A percentile compares a stretch with the other conserved stretches of the same genome.
phyloP scores from a whole-genome alignment of 2,113 vertebrate species.

The Hyperopisus bebe region DNA sequence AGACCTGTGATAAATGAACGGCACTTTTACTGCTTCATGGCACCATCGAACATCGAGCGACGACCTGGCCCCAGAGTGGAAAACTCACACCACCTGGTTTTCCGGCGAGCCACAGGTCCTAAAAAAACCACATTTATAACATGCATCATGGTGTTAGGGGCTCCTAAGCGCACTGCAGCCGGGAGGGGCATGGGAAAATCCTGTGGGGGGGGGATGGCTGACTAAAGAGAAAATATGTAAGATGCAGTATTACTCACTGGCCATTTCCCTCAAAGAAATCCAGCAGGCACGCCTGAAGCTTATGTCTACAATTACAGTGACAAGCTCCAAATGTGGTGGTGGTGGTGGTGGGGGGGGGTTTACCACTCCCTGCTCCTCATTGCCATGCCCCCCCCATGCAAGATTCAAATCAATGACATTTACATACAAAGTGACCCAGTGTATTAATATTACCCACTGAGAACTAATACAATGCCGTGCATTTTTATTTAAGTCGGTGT shows the following conservation, averaged over 20 bases:
- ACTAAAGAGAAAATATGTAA: slow-evolving; percentile 62
- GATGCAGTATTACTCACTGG: slow-evolving; percentile 57
- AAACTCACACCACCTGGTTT: slow-evolving; percentile 59
- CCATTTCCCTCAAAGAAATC: slow-evolving; percentile 71
- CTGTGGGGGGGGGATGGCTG: slow-evolving; percentile 25
- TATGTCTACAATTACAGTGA: slow-evolving; percentile 69
- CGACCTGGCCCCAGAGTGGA: slow-evolving; percentile 86
- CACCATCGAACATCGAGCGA: slow-evolving; percentile 99
- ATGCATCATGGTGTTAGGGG: slow-evolving; percentile 32
- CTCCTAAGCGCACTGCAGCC: neutral
- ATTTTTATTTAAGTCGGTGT: neutral
- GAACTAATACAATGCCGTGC: neutral
- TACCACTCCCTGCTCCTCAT: slow-evolving; percentile 43
- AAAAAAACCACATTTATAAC: slow-evolving; percentile 73
- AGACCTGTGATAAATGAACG: slow-evolving; percentile 97
- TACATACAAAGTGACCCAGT: neutral
- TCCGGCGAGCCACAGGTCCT: slow-evolving; percentile 64
- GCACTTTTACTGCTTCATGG: slow-evolving; percentile 99
- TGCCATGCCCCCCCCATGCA: slow-evolving; percentile 18
- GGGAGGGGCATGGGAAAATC: slow-evolving; percentile 13
- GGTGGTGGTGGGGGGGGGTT: slow-evolving; percentile 16
- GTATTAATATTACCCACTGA: neutral
- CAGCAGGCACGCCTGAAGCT: slow-evolving; percentile 62
- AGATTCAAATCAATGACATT: neutral
- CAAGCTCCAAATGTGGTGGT: slow-evolving; percentile 54